Percentiles rank a stretch among this genome's conserved stretches.
Evolutionary conservation across 2,888 invertebrate genomes (phyloP).

Genomic region (Buathra laborator): DNA sequence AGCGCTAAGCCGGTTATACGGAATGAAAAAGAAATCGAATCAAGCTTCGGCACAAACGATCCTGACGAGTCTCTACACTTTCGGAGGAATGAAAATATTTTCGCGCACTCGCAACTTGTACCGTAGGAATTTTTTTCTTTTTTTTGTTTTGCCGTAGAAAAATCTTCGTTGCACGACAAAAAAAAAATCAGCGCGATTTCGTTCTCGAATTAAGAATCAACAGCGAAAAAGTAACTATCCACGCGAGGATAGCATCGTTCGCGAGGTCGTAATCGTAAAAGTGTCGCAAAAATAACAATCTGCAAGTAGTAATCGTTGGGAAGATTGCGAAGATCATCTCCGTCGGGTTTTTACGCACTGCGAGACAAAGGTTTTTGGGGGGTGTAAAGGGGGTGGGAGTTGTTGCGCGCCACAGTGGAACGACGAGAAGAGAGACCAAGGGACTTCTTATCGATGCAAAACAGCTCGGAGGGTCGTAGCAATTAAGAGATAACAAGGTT

Average conservation of each 20-base stretch:
- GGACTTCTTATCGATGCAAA: conserved; percentile 84
- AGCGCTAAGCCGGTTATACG: conserved; percentile 57
- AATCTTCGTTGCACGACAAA: neutral
- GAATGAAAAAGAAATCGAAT: conserved; percentile 68
- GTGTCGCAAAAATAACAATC: neutral
- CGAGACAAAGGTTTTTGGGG: conserved; percentile 46
- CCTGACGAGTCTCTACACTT: conserved; percentile 60
- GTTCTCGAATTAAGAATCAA: conserved; percentile 11
- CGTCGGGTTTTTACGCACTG: conserved; percentile 15
- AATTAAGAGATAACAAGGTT: conserved; percentile 86
- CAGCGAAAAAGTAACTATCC: neutral
- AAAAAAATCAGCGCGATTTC: neutral
- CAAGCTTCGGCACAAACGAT: conserved; percentile 65
- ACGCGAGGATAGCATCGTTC: conserved; percentile 4
- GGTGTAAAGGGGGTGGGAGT: conserved; percentile 22
- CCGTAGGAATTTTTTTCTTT: neutral
- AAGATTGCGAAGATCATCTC: neutral
- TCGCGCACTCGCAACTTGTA: neutral
- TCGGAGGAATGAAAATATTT: conserved; percentile 50
- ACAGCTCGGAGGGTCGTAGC: conserved; percentile 84
- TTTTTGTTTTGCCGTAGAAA: neutral
- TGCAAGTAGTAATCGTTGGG: neutral
- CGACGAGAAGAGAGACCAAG: conserved; percentile 66
- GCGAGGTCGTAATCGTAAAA: conserved; percentile 18
- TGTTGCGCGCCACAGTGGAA: conserved; percentile 52